Evolutionary conservation across 1,140 invertebrate genomes (phyloP), one percentile per base, ranked within the genome.

Genomic region (Daktulosphaira vitifoliae): DNA sequence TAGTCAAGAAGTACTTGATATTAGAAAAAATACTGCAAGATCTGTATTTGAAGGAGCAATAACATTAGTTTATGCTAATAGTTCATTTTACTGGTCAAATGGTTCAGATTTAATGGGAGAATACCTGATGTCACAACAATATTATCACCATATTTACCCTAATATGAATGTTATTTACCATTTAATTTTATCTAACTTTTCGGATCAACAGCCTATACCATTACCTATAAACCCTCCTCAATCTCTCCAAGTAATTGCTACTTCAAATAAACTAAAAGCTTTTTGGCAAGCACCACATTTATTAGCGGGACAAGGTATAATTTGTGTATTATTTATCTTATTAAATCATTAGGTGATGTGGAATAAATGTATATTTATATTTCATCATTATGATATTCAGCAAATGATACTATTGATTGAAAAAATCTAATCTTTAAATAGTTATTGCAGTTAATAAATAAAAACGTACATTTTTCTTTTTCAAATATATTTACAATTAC

Each of bases 21-120:
- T 93, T 29, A 77, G 89, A 53, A 75, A 78, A 8, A 90, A 90
- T 72, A 85, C 85, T 44, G 81, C 87, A 72, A 82, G 81, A 59
- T 80, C 88, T 1, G 84, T 86, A 77, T 88, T 93, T 72, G 78
- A 82, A 66, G 84, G 87, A 67, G 87, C 88, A 1, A 77, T 85
- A 5, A 88, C 89, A 4, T 75, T 94, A 53, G 84, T 84, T 0
- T 84, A 82, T 68, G 83, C 83, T 1, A 84, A 86, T 71, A 82
- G 84, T 1, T 76, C 87, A n/a, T 87, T 90, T 70, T 89, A 88
- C 72, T 90, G 87, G 86, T 89, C 88, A 0, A 87, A 89, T 72
- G 88, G 86, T 0, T 76, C 80, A 18, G 81, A 84, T 69, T 79
- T 88, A 59, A 76, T 86, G 52, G 81, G 81, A 6, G 87, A 88